Percentiles rank a stretch among this genome's conserved stretches.
phyloP scores from a whole-genome alignment of 2,797 vertebrate genomes.

The Loriculus beryllinus region DNA sequence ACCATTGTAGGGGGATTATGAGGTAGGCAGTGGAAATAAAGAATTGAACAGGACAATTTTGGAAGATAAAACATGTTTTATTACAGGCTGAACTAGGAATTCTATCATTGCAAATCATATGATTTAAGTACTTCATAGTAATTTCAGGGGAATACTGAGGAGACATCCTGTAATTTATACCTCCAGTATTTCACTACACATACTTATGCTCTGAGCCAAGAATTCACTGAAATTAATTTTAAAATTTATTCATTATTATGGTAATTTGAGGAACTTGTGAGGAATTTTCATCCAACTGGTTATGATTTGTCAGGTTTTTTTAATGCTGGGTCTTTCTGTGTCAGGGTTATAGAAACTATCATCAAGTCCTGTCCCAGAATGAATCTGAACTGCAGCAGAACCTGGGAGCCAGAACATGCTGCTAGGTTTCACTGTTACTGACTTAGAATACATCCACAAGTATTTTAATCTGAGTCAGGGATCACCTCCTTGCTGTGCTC shows the following conservation, averaged over 20 bases:
- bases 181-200: background rate
- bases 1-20: background rate
- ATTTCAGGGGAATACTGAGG: background rate
- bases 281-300: background rate
- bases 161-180: background rate
- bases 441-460: fast-evolving
- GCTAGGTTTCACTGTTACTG: background rate
- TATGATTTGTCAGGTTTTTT: background rate
- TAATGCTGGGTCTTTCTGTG: background rate
- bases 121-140: background rate
- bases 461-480: background rate
- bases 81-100: background rate
- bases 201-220: background rate
- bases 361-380: background rate
- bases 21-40: background rate
- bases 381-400: background rate
- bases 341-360: background rate
- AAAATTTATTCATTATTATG: background rate
- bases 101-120: background rate
- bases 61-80: background rate
- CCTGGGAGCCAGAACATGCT: background rate
- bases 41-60: background rate
- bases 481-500: background rate
- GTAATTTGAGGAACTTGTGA: background rate
- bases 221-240: background rate